phyloP scores from a whole-genome alignment of 2,797 vertebrate species.

The Mionectes olivaceus region DNA sequence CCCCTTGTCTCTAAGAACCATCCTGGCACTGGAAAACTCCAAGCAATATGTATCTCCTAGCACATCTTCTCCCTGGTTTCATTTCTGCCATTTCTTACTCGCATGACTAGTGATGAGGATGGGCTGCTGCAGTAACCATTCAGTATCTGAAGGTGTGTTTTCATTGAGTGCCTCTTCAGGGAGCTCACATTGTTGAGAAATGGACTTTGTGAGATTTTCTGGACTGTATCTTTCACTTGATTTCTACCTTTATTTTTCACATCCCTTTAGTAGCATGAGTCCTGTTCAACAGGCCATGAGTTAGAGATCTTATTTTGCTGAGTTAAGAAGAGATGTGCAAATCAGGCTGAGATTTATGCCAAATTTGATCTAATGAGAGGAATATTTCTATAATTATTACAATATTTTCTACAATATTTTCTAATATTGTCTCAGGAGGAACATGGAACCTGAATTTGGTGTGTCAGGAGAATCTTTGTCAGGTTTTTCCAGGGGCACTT shows the following conservation, averaged over 20 bases:
- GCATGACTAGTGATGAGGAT: neutral
- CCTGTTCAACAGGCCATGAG: neutral
- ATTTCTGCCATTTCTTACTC: neutral
- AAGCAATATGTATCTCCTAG: neutral
- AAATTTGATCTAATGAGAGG: neutral
- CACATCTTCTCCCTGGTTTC: neutral
- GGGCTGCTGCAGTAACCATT: neutral
- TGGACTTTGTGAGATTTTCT: neutral
- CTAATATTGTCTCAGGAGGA: neutral
- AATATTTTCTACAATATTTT: neutral
- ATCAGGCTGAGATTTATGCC: neutral
- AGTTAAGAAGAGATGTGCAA: neutral
- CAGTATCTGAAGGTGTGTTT: neutral
- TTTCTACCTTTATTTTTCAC: neutral
- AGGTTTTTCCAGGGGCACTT: neutral
- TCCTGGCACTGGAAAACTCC: neutral
- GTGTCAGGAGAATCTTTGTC: neutral
- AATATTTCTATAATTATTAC: neutral
- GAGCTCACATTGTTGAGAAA: neutral
- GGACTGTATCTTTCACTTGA: neutral
- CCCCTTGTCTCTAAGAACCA: neutral
- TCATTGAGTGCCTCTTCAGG: neutral
- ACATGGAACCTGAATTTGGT: no score
- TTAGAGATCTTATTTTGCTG: neutral
- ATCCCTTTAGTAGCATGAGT: neutral